Conservation (phyloP, 1,140 invertebrate genomes). For the Yoshiicerus persimilis region DNA sequence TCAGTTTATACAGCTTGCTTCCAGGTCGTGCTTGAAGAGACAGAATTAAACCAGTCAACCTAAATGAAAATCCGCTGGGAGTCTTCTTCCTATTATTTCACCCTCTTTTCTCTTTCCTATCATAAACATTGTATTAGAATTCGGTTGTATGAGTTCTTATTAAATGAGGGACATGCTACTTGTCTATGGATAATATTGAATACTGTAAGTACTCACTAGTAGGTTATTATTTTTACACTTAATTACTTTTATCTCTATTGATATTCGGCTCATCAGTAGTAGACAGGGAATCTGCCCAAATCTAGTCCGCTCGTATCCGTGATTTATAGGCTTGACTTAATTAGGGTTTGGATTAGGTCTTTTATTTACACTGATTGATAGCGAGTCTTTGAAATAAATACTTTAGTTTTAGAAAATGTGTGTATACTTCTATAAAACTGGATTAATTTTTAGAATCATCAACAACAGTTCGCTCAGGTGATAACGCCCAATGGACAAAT, state of each 20-base stretch:
- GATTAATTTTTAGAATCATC: conserved; percentile 44
- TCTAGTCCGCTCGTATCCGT: too few species aligned
- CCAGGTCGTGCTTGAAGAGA: not conserved
- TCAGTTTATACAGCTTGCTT: not conserved
- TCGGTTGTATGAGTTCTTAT: not conserved
- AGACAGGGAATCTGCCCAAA: too few species aligned
- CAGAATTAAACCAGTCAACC: not conserved
- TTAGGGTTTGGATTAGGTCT: not conserved
- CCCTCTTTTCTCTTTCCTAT: not conserved
- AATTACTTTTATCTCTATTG: not conserved
- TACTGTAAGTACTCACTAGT: too few species aligned
- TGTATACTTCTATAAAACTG: too few species aligned
- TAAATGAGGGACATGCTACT: not conserved
- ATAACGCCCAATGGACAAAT: conserved; percentile 83
- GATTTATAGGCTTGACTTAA: not conserved
- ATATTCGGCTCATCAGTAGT: not conserved
- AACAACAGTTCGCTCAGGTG: conserved; percentile 75
- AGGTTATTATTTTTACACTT: not conserved
- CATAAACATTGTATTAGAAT: not conserved
- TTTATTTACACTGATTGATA: not conserved
- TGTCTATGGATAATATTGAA: not conserved
- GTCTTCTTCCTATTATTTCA: not conserved
- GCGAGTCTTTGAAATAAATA: not conserved
- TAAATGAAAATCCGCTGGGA: not conserved
- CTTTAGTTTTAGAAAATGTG: too few species aligned